phyloP scores from a whole-genome alignment of 2,888 invertebrate genomes.

The Rhabditoides inermis region DNA sequence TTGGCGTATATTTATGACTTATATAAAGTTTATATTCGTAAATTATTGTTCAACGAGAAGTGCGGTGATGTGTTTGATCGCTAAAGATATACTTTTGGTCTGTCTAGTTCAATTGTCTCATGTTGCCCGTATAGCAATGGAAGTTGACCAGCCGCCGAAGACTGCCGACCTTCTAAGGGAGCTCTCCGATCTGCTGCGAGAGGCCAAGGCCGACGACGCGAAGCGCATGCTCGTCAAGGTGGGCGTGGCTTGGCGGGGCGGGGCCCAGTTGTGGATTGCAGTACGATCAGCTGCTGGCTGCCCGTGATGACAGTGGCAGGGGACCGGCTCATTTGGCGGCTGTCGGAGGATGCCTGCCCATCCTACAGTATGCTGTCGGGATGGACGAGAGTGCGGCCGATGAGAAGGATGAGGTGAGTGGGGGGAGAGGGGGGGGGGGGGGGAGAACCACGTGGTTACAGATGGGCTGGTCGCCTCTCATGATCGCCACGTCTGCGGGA shows the following conservation, averaged over 20 bases:
- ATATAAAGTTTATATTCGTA: too few species aligned
- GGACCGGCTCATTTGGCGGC: constrained; percentile 25
- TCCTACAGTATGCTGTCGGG: constrained; percentile 16
- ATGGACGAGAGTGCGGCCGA: constrained; percentile 6
- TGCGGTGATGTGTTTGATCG: too few species aligned
- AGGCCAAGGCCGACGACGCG: constrained; percentile 11
- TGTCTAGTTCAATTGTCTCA: too few species aligned
- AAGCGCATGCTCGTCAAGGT: constrained; percentile 7
- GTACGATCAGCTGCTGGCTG: constrained; percentile 6
- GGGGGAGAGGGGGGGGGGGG: constrained; percentile 1
- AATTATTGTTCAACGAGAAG: too few species aligned
- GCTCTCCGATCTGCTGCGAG: constrained; percentile 7
- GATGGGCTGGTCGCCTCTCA: constrained; percentile 54
- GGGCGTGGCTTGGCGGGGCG: too few species aligned
- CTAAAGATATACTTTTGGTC: too few species aligned
- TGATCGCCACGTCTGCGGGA: constrained; percentile 55
- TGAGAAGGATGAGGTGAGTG: constrained; percentile 13
- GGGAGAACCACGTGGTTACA: constrained; percentile 9
- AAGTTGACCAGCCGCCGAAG: not conserved
- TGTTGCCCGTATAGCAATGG: too few species aligned
- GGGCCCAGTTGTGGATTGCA: too few species aligned
- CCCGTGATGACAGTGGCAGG: constrained; percentile 19
- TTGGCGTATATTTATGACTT: too few species aligned
- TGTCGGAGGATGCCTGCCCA: constrained; percentile 22
- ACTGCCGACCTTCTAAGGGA: constrained; percentile 6